These are phyloP conservation scores for Coluber constrictor DNA, from an alignment of 2,797 vertebrate species.

Conservation along the genomic window DNA sequence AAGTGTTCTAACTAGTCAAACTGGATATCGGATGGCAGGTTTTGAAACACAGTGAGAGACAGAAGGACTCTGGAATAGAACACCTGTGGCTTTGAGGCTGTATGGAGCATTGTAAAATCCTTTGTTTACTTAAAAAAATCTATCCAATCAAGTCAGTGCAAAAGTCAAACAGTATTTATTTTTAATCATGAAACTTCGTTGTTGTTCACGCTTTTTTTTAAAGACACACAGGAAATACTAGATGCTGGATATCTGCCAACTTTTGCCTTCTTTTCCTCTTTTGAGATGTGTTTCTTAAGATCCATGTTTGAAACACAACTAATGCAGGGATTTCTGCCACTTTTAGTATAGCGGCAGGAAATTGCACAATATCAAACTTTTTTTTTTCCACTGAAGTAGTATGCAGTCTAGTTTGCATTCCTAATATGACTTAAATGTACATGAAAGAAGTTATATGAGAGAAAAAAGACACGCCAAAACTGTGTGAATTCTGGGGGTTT, in stretches of 20 bases:
- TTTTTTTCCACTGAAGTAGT: constrained; percentile 65
- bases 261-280: constrained; percentile 75
- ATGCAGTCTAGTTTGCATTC: constrained; percentile 71
- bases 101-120: constrained; percentile 60
- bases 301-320: constrained; percentile 73
- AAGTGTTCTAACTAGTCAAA: constrained; percentile 85
- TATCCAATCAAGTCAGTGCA: constrained; percentile 68
- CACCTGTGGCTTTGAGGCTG: constrained; percentile 63
- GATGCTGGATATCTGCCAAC: constrained; percentile 76
- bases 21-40: constrained; percentile 86
- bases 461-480: constrained; percentile 56
- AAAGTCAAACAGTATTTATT: constrained; percentile 76
- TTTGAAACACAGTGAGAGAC: constrained; percentile 90
- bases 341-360: constrained; percentile 82
- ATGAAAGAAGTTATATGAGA: constrained; percentile 65
- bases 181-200: constrained; percentile 73
- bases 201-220: constrained; percentile 66
- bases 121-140: constrained; percentile 70
- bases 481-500: constrained; percentile 61
- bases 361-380: constrained; percentile 82
- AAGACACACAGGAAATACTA: constrained; percentile 50
- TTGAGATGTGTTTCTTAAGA: constrained; percentile 70
- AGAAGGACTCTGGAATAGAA: constrained; percentile 60
- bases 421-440: constrained; percentile 66
- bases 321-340: constrained; percentile 89